Base-by-base conservation (phyloP, 2,888 invertebrate species). In the Strigamia maritima region DNA sequence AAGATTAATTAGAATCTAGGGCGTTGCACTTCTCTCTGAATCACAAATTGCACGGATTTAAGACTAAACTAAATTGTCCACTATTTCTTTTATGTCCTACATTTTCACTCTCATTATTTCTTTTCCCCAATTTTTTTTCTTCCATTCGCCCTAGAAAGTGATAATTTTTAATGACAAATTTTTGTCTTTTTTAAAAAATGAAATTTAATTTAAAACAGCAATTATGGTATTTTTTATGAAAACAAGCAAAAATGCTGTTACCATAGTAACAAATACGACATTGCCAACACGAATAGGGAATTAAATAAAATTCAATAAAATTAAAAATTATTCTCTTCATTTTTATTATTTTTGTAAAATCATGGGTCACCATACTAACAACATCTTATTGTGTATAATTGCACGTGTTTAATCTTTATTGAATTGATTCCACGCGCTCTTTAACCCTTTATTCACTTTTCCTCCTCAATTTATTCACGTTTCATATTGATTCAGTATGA, bases 1-100 rank as follows among this genome's bases (percentile, higher is more conserved):
- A 70, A 28, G 70, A 70, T 70, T 70, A 70, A 70, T 70, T n/a
- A 26, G 70, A 70, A 70, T 70, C 28, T 28, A 70, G 70, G 70
- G n/a, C 70, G 28, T 26, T 70, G 70, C 28, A 70, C 70, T 70
- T 16, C 8, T 44, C 44, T 54, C 70, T 70, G 70, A 28, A 10
- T 24, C 70, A 70, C 28, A 26, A 28, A n/a, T 70, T 14, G 70
- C 70, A 70, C 28, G 28, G 8, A 19, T 70, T 70, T 26, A 26
- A 70, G 28, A 28, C 70, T 26, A 70, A 70, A 70, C 70, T 28
- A 14, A 70, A 70, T n/a, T 70, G 24, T 54, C 44, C 60, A 24
- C 19, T 19, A 12, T 49, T 19, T 49, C 10, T 19, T 19, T 49
- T 19, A 19, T 49, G 49, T 49, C 49, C 14, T 49, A 49, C 14